Base-by-base conservation (phyloP, 2,888 invertebrate genomes). In the Zonitis immaculata region DNA sequence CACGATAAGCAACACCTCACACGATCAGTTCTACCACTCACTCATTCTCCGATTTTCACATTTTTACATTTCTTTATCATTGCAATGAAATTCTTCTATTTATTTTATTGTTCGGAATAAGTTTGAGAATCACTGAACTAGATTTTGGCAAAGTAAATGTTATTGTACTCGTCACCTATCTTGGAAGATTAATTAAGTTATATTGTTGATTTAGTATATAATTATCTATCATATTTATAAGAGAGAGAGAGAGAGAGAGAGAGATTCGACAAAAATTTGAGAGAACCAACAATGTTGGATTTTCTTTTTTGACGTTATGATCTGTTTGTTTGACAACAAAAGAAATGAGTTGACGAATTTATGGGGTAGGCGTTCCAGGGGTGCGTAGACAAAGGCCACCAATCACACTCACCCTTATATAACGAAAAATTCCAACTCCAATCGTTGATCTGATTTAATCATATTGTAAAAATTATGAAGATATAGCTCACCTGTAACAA, bases 321-420 rank as follows among this genome's bases (percentile, higher is more conserved):
- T 39, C 39, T 20, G 39, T 39, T 39, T 39, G 39, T 39, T 39
- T 39, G 39, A 39, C 39, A 39, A 39, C 39, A 39, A 39, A n/a
- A 39, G 39, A 20, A 39, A 39, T 2, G 20, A 18, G 18, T 39
- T 39, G 39, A 39, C 20, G 39, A 39, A 39, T 39, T 39, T 39
- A 39, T 39, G 20, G 6, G 39, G 20, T 39, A 39, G 39, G 39
- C 39, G 39, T 20, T 20, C 1, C 11, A 20, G 39, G 39, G 39
- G 39, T 39, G 39, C 18, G 11, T 11, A 39, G 20, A 39, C 39
- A 39, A 39, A 20, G 39, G 11, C 39, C 39, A 39, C 39, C 39
- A 39, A 39, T 39, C 39, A 20, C 39, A 20, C 2, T 20, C 39
- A 39, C 39, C 39, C 39, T 39, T 20, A n/a, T n/a, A n/a, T n/a